Base-by-base conservation (phyloP, 30 jellyfish, hydroid and myxozoan genomes). In the Mastigias papua region DNA sequence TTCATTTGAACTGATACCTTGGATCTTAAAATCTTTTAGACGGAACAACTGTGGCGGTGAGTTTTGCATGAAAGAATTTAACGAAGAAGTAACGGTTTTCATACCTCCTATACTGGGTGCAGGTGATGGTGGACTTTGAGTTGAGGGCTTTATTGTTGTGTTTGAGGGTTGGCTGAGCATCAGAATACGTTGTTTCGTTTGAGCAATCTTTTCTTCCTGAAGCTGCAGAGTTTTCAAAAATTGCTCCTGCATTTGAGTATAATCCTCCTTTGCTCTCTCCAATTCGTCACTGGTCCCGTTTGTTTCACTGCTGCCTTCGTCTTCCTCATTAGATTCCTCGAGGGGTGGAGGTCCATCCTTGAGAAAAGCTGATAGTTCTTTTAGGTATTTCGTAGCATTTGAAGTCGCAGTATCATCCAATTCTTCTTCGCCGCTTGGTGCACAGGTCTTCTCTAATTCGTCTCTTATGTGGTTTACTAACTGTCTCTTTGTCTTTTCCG, bases 11-110 rank as follows among this genome's bases (percentile, higher is more conserved):
- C 61, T 81, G n/a, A 50, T 30, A 13, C 91, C 84, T 23, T 34
- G 67, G 35, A 81, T 81, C 63, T 81, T 81, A n/a, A 81, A 48
- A 65, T 81, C 91, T 35, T 81, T 81, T 16, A 62, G n/a, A 28
- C 91, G 46, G 49, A 81, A 66, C 4, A 81, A 33, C 48, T 66
- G 49, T 20, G 68, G 54, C 7, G 54, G n/a, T n/a, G n/a, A 64
- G 17, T 64, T 64, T 23, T 26, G 34, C 20, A 34, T 63, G 35
- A 64, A 22, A 80, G 34, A 58, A 37, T 80, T 80, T 80, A 67
- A 35, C 20, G 37, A 19, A 78, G 34, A 49, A 35, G 69, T 69
- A 69, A 26, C 27, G 54, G 30, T 17, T 69, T 80, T 80, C 66
- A 80, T 80, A 23, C 76, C 50, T 80, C 31, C 60, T 62, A 2